Percentiles rank a stretch among this genome's conserved stretches.
Evolutionary conservation across 2,113 vertebrate genomes (phyloP).

Genomic region (Nesoenas mayeri): DNA sequence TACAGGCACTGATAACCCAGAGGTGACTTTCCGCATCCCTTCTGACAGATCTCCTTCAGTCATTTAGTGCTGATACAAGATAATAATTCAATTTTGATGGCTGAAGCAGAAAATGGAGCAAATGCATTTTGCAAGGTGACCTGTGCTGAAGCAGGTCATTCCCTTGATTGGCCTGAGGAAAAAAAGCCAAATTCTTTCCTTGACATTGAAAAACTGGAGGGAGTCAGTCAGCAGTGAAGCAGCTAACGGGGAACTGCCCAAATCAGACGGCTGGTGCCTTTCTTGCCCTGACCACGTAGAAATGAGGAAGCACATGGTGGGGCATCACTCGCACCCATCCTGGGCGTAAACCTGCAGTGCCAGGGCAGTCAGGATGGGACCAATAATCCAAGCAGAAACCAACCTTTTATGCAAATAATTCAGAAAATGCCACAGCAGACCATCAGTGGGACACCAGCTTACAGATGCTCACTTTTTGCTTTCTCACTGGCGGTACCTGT

Average conservation of each 20-base stretch:
- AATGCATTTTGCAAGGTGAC: background rate
- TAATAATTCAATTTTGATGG: background rate
- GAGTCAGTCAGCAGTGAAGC: background rate
- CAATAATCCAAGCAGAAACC: background rate
- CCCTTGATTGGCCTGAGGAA: background rate
- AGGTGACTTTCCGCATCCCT: background rate
- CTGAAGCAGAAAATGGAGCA: background rate
- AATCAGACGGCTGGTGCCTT: background rate
- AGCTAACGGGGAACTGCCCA: background rate
- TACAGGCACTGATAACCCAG: background rate
- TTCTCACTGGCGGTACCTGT: rapidly evolving
- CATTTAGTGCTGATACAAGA: background rate
- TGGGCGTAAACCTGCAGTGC: background rate
- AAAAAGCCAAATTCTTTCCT: background rate
- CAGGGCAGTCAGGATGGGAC: background rate
- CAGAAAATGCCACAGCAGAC: background rate
- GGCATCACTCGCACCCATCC: background rate
- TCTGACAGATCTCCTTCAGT: background rate
- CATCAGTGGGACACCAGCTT: background rate
- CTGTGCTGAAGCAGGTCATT: background rate
- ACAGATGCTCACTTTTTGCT: background rate
- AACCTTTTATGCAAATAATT: background rate
- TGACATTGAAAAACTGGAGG: background rate
- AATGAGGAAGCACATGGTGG: background rate
- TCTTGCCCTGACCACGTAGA: background rate